Evolutionary conservation across 2,888 invertebrate species (phyloP), one percentile per base, ranked within the genome.

Genomic region (Caenorhabditis afra): DNA sequence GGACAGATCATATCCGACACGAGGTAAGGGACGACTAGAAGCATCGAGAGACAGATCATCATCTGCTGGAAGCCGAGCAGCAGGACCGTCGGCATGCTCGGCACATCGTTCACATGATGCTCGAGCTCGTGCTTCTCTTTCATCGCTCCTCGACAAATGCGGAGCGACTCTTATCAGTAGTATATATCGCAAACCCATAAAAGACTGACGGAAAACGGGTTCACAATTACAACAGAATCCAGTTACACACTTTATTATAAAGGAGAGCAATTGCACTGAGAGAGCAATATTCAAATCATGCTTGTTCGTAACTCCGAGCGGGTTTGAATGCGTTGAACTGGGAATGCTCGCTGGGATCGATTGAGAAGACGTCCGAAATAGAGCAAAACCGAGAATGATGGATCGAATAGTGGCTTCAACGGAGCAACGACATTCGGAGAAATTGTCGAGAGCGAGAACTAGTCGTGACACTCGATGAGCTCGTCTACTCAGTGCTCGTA

Each of bases 1-100:
- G 88, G 85, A 62, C 88, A 88, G 3, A 82, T 81, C 55, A 86
- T 71, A 37, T 85, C 77, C 1, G 88, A 81, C 7, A 88, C 81
- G 35, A 88, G 58, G 68, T 85, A 85, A 1, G 88, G 88, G 29
- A 82, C 53, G 11, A 88, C 87, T 1, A 88, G 83, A 20, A 88
- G 79, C 59, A 87, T 87, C 52, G 86, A 85, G 22, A 88, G 79
- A 64, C 87, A 87, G 29, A 88, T 77, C 82, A 88, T 85, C 66
- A 83, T 85, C 83, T 87, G 87, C 85, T 87, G 78, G 52, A 71
- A 71, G 18, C 80, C 80, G 11, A 80, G 59, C 11, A 79, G 55
- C 0, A 79, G 52, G 39, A 79, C 68, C 22, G 73, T 52, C 29
- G 66, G 62, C 29, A 68, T 68, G 18, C 50, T 44, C 5, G 79